phyloP scores from a whole-genome alignment of 2,888 invertebrate species.

The Baccha elongata region DNA sequence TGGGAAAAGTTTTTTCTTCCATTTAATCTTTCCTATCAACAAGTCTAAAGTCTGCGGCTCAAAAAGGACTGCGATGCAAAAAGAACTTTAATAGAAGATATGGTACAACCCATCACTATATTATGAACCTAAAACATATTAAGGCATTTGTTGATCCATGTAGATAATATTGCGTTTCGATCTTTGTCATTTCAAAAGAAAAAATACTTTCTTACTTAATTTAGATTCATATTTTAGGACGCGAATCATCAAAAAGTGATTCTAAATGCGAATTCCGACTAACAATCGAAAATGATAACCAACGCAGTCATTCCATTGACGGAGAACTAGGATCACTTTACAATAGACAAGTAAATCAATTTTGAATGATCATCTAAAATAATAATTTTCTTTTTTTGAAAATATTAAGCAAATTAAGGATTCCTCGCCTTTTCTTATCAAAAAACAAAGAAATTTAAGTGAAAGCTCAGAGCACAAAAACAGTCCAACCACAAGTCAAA shows the following conservation, averaged over 20 bases:
- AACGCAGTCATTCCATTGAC: conserved; percentile 72
- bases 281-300: conserved; percentile 76
- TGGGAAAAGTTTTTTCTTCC: no score
- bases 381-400: background rate
- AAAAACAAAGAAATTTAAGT: conserved; percentile 57
- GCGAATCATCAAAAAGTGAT: conserved; percentile 81
- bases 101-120: no score
- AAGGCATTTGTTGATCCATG: no score
- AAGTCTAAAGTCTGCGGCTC: no score
- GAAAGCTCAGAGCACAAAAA: conserved; percentile 63
- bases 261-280: conserved; percentile 76
- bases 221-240: conserved; percentile 75
- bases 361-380: background rate
- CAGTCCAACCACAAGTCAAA: conserved; percentile 62
- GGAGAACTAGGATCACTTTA: conserved; percentile 68
- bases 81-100: no score
- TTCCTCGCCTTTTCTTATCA: conserved; percentile 61
- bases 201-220: no score
- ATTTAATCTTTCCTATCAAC: no score
- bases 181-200: no score
- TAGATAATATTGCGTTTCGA: no score
- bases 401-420: conserved; percentile 37
- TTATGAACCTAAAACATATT: no score
- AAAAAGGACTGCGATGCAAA: no score
- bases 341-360: conserved; percentile 45